Base-by-base conservation (phyloP, 2,797 vertebrate species). In the Xerus rutilus region DNA sequence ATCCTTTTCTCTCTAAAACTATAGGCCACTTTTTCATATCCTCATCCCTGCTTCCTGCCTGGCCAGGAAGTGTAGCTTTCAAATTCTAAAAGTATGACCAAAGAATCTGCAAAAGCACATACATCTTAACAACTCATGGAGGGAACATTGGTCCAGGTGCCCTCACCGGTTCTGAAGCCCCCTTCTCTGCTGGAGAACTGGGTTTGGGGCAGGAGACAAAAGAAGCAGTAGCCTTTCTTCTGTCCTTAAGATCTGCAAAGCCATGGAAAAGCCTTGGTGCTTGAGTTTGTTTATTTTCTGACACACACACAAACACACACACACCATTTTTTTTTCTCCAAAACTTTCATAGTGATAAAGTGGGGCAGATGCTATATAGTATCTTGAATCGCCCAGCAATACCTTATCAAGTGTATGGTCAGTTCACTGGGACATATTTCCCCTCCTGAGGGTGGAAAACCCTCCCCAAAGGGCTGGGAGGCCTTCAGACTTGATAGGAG, bases 111-210 rank as follows among this genome's bases (percentile, higher is more conserved):
- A 25, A 3, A 74, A 45, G 47, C 35, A 23, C 2, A 20, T 0
- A 17, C 39, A 65, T 64, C 59, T 76, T 62, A 52, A 67, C 7
- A 32, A 15, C 21, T 67, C 17, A 2, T 47, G 10, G 54, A 59
- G 57, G 62, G 15, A 23, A 5, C 0, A 1, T 72, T 3, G 5
- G 13, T 9, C 35, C 14, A 3, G 3, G 7, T 4, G 45, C 18
- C 23, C 12, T 14, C 9, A n/a, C 13, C 6, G 17, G 15, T 64
- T 30, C 18, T 20, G 20, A 45, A 35, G 25, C 11, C 20, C 59
- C 3, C 21, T 45, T 65, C 32, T 39, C 73, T 79, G 5, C 79
- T 7, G 73, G 76, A 69, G 49, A 28, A 10, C 1, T 13, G 1
- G 28, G 70, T 28, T 2, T 7, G 4, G 8, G 39, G 13, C 21